Base-by-base conservation (phyloP, 2,113 vertebrate genomes). In the Cathartes aura region DNA sequence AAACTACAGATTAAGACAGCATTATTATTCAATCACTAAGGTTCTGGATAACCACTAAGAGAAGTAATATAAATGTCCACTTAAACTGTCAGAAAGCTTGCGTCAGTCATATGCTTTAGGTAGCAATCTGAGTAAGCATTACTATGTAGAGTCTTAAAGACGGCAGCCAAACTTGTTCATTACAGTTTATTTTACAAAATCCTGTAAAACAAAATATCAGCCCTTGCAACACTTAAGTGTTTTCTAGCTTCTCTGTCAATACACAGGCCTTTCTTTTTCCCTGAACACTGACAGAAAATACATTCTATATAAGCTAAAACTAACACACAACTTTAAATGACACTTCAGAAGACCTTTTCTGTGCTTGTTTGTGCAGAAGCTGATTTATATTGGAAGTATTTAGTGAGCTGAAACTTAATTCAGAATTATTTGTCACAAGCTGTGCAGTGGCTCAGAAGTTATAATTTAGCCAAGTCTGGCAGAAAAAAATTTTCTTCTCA, bases 391-490 rank as follows among this genome's bases (percentile, higher is more conserved):
- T 6, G 5, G 20, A 13, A 42, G 40, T 15, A 67, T 4, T 38
- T 34, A 34, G 27, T 16, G 21, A 91, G 30, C 18, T 18, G 52
- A 34, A 92, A 82, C 21, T 24, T 64, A 15, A 45, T 43, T 59
- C 22, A 22, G 15, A 53, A 59, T 38, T 8, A 24, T 8, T 52
- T 64, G 8, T 36, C 52, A 48, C 34, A 60, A 52, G 6, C 29
- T 38, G 6, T 15, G 15, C 62, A 53, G 12, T 47, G 56, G 15
- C 32, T 83, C 26, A 3, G 34, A 82, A 84, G 24, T 23, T 45
- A 8, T 3, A 16, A 40, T 26, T 22, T 34, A 29, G 26, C 7
- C 48, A 82, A 17, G 8, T 4, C 0, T 18, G 38, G 5, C 5
- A 67, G 29, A n/a, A 63, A 59, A 64, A 62, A 12, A 19, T 12